These are phyloP conservation scores for Galeopterus variegatus DNA, from an alignment of 2,113 vertebrate species.

Conservation along the genomic window DNA sequence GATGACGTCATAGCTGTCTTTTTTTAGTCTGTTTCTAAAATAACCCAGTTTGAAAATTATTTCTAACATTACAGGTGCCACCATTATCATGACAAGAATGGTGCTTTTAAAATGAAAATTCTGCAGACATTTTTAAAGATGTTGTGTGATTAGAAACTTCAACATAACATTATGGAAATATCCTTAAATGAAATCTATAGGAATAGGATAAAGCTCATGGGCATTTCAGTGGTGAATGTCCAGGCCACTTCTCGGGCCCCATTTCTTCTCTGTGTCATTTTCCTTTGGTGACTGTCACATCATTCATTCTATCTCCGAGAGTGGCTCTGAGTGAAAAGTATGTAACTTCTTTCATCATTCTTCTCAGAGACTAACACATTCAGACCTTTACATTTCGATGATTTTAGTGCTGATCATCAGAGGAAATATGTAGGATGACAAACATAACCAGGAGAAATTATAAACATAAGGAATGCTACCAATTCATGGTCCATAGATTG, in stretches of 20 bases:
- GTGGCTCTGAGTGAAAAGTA: not conserved
- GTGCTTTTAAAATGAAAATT: slow-evolving; percentile 36
- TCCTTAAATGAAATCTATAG: not conserved
- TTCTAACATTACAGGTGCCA: not conserved
- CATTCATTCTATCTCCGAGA: not conserved
- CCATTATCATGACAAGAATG: not conserved
- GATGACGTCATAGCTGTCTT: not conserved
- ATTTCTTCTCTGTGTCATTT: not conserved
- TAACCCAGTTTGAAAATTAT: slow-evolving; percentile 23
- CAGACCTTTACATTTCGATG: slow-evolving; percentile 14
- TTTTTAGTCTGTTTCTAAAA: slow-evolving; percentile 32
- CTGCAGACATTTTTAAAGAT: not conserved
- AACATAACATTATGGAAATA: slow-evolving; percentile 32
- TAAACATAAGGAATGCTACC: not conserved
- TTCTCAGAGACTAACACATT: not conserved
- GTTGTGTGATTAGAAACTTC: not conserved
- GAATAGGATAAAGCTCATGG: not conserved
- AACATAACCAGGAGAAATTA: slow-evolving; percentile 38
- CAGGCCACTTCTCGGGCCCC: not conserved
- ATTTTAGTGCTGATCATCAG: not conserved
- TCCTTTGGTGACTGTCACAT: not conserved
- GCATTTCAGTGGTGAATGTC: not conserved
- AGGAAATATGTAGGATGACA: slow-evolving; percentile 1
- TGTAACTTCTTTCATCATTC: not conserved
- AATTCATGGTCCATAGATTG: not conserved